A percentile compares a stretch with the other conserved stretches of the same genome.
These are phyloP conservation scores for Diploscapter pachys DNA, from an alignment of 1,140 invertebrate species.

Conservation along the genomic window DNA sequence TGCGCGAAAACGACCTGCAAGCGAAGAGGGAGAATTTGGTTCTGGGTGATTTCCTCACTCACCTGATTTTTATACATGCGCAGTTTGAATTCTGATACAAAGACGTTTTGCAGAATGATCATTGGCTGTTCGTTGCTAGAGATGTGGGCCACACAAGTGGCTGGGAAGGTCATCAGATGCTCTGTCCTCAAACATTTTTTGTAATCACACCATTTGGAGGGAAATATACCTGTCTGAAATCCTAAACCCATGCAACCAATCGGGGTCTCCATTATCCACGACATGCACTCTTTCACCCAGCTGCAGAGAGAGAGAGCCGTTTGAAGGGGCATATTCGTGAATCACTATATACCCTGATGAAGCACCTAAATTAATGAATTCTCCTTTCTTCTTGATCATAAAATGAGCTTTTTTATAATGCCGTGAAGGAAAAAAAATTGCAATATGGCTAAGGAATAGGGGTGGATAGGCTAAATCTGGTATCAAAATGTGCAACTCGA, in stretches of 20 bases:
- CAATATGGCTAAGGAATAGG: neutral
- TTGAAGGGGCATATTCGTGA: conserved; percentile 48
- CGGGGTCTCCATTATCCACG: conserved; percentile 58
- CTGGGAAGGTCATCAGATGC: conserved; percentile 51
- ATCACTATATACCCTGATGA: conserved; percentile 45
- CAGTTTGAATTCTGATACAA: conserved; percentile 33
- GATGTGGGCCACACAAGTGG: conserved; percentile 52
- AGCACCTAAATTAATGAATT: conserved; percentile 28
- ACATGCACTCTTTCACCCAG: conserved; percentile 51
- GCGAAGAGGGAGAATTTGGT: neutral
- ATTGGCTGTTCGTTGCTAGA: conserved; percentile 52
- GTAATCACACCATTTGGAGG: neutral
- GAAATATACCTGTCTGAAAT: conserved; percentile 22
- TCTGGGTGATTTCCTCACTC: neutral
- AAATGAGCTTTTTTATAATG: neutral
- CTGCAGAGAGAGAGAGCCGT: conserved; percentile 32
- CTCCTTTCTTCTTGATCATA: neutral
- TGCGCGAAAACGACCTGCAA: conserved; percentile 47
- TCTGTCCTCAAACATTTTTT: conserved; percentile 33
- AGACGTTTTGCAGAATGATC: conserved; percentile 50
- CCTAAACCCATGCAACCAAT: conserved; percentile 57
- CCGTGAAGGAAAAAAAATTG: neutral
- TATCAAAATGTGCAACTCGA: too few relatives aligned
- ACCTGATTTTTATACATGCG: conserved; percentile 46
- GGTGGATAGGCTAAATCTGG: too few relatives aligned